phyloP scores from a whole-genome alignment of 2,797 vertebrate species.

The Mycteria americana region DNA sequence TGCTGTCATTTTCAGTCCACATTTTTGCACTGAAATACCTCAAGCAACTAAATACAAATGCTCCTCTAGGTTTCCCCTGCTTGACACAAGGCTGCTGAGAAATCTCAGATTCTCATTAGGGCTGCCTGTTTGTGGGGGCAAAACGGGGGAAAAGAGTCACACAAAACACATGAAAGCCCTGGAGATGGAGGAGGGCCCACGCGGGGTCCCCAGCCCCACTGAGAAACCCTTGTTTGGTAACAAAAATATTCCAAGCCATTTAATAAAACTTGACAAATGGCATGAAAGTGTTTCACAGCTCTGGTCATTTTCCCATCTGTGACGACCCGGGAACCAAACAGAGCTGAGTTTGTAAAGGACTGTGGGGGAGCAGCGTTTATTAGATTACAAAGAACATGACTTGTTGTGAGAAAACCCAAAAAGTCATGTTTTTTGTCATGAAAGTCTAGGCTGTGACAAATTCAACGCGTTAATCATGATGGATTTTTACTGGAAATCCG shows the following conservation, averaged over 20 bases:
- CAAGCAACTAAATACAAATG: background rate
- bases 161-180: background rate
- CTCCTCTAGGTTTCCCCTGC: background rate
- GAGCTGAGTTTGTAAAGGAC: constrained; percentile 45
- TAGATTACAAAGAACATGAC: constrained; percentile 63
- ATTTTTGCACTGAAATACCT: background rate
- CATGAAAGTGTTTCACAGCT: constrained; percentile 49
- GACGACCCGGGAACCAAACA: constrained; percentile 25
- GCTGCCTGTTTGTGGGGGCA: background rate
- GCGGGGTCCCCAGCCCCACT: background rate
- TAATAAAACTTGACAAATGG: constrained; percentile 60
- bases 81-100: constrained; percentile 7
- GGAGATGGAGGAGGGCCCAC: background rate
- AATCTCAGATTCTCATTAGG: background rate
- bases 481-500: constrained; percentile 55
- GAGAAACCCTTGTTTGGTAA: constrained; percentile 44
- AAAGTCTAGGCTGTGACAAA: constrained; percentile 49
- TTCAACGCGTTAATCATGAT: constrained; percentile 40
- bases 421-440: constrained; percentile 62
- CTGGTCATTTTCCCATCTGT: constrained; percentile 61
- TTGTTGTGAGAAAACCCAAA: constrained; percentile 56
- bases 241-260: constrained; percentile 52
- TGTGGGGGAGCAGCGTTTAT: constrained; percentile 22
- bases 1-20: background rate
- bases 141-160: background rate